Evolutionary conservation across 2,113 vertebrate genomes (phyloP).

Genomic region (Mesitornis unicolor): DNA sequence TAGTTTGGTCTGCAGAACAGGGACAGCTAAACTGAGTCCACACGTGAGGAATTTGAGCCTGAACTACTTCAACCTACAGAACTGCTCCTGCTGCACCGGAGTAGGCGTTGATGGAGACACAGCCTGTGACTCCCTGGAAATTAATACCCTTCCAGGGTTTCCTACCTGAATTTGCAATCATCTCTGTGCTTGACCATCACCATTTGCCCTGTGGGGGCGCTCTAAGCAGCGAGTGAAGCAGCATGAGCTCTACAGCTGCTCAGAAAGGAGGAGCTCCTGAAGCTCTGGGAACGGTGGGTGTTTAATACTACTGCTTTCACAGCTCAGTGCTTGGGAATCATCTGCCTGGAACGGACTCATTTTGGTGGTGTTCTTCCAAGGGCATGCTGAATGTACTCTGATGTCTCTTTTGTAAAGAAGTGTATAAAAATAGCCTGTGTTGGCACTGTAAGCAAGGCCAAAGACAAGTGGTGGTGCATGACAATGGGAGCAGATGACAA

Average conservation of each 20-base stretch:
- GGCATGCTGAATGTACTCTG: neutral
- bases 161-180: rapidly evolving
- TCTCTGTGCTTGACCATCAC: neutral
- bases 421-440: neutral
- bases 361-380: neutral
- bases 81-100: neutral
- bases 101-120: neutral
- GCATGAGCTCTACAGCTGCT: neutral
- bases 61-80: neutral
- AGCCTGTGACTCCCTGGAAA: neutral
- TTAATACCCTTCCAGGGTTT: neutral
- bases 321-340: neutral
- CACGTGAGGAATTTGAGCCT: neutral
- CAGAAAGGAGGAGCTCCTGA: neutral
- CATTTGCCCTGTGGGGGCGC: neutral
- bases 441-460: neutral
- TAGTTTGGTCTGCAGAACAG: rapidly evolving
- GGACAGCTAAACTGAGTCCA: neutral
- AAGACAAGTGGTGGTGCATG: neutral
- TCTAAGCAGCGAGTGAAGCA: neutral
- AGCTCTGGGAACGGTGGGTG: rapidly evolving
- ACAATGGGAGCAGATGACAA: neutral
- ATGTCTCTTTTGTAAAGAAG: neutral
- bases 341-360: neutral
- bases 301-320: neutral